A percentile compares a stretch with the other conserved stretches of the same genome.
Conservation (phyloP, 2,797 vertebrate species). For the Alauda arvensis region DNA sequence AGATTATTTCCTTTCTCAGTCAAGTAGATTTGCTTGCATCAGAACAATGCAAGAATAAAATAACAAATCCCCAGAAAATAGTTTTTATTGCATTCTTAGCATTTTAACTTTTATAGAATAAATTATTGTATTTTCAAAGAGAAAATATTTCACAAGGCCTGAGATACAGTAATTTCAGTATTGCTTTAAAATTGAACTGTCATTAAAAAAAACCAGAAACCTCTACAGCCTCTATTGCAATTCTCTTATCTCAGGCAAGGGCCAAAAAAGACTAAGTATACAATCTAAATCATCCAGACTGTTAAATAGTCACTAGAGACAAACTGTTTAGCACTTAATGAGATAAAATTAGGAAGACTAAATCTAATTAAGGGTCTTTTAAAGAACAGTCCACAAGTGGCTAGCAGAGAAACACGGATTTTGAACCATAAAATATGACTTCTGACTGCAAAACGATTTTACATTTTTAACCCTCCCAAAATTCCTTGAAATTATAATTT, state of each 20-base stretch:
- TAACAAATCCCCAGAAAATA: not conserved
- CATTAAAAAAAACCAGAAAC: not conserved
- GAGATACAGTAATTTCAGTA: not conserved
- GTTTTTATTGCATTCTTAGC: not conserved
- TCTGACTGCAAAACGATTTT: not conserved
- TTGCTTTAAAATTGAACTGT: not conserved
- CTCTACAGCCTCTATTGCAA: not conserved
- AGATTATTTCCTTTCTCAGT: not conserved
- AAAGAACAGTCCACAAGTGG: not conserved
- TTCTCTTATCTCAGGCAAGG: not conserved
- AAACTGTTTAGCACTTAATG: not conserved
- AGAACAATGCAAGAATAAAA: not conserved
- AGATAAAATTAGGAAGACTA: constrained; percentile 8
- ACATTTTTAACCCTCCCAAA: not conserved
- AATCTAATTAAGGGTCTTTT: not conserved
- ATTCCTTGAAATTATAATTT: not conserved
- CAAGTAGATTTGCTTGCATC: not conserved
- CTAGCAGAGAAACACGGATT: not conserved
- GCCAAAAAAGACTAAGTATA: not conserved
- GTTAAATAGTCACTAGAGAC: not conserved
- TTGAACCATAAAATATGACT: not conserved
- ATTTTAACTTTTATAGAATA: not conserved
- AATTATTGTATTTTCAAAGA: not conserved
- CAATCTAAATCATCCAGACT: not conserved
- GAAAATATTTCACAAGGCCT: not conserved